A percentile compares a stretch with the other conserved stretches of the same genome.
Conservation (phyloP, 2,113 vertebrate genomes). For the Anhinga rufa region DNA sequence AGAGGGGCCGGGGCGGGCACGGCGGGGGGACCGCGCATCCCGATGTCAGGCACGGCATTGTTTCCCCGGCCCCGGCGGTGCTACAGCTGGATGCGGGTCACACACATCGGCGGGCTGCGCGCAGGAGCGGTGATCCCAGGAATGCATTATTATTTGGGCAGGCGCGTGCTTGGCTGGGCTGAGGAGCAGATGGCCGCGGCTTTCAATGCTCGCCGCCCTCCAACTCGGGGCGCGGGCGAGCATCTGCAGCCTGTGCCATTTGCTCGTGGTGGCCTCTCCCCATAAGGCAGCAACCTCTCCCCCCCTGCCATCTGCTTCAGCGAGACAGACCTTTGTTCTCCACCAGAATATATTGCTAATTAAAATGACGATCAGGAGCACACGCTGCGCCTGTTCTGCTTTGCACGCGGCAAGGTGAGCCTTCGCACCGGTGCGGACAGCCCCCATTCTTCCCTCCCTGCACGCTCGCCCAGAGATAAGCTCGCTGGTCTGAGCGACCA, state of each 20-base stretch:
- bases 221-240: neutral
- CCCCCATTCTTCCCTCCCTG: neutral
- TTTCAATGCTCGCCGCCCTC: neutral
- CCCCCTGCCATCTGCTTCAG: conserved; percentile 72
- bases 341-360: conserved; percentile 61
- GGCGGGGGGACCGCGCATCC: neutral
- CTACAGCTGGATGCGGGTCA: conserved; percentile 56
- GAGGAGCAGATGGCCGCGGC: conserved; percentile 68
- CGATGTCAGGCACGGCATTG: neutral
- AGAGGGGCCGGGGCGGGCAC: neutral
- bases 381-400: neutral
- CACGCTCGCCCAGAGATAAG: rapidly evolving
- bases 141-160: conserved; percentile 7
- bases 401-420: neutral
- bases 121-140: neutral
- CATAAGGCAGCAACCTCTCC: neutral
- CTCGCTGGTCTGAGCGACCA: rapidly evolving
- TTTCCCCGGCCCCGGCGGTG: neutral
- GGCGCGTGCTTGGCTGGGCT: conserved; percentile 31
- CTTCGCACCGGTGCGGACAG: rapidly evolving
- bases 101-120: neutral
- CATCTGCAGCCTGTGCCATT: conserved; percentile 51
- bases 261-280: neutral
- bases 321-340: conserved; percentile 54
- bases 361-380: conserved; percentile 29